Evolutionary conservation across 1,140 invertebrate species (phyloP).

Genomic region (Sesamia nonagrioides): DNA sequence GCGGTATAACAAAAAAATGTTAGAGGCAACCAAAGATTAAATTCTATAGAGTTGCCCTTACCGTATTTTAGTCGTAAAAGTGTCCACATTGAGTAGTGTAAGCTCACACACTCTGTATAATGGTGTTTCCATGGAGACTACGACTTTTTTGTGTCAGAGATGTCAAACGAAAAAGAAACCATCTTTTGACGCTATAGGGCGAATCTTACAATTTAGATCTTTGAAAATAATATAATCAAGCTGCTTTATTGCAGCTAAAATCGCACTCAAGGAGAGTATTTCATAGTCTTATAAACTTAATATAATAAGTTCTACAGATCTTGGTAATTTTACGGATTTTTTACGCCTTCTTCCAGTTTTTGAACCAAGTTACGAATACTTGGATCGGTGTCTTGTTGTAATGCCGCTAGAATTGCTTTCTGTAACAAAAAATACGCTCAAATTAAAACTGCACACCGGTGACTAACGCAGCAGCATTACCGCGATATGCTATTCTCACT

Average conservation of each 20-base stretch:
- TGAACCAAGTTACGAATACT: conserved; percentile 53
- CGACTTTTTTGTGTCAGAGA: no score
- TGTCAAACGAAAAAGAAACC: no score
- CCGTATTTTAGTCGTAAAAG: no score
- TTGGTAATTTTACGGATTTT: conserved; percentile 12
- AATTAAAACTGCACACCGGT: neutral
- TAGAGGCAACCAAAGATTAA: neutral
- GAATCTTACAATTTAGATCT: no score
- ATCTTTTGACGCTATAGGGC: no score
- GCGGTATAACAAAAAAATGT: neutral
- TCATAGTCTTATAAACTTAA: neutral
- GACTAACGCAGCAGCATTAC: neutral
- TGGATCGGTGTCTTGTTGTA: conserved; percentile 55
- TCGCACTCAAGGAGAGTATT: neutral
- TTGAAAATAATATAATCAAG: neutral
- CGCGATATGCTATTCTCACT: neutral
- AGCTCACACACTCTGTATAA: no score
- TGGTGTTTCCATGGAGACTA: no score
- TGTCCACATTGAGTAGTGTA: no score
- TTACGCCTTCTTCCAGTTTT: conserved; percentile 57
- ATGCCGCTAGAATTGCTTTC: conserved; percentile 58
- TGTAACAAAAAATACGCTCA: conserved; percentile 56
- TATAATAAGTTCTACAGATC: neutral
- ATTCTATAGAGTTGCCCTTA: no score
- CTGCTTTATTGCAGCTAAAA: neutral